Evolutionary conservation across 2,113 vertebrate genomes (phyloP), one percentile per base, ranked within the genome.

Genomic region (Lutjanus erythropterus): DNA sequence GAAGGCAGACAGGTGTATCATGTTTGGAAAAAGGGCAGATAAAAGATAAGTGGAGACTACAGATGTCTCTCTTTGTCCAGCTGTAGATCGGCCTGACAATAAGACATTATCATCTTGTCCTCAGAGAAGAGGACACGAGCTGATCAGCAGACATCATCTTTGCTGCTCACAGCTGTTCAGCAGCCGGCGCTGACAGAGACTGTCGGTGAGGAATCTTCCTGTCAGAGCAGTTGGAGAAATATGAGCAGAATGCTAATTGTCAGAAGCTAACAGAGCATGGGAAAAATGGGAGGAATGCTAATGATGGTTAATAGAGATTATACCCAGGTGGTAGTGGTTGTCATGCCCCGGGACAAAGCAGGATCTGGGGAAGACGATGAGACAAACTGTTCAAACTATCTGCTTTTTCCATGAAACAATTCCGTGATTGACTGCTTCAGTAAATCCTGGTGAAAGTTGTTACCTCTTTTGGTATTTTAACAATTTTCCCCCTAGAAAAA

Each of bases 211-310:
- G 85, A 83, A 82, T 80, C 86, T 8, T 76, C 65, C 83, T 66
- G 72, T 82, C 85, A 61, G 69, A 56, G 55, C 59, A 49, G 9
- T 4, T 2, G 21, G 19, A 78, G 15, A 80, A 80, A 60, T 27
- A 86, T 79, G 81, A 88, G 72, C 76, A 88, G 75, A 85, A 90
- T 79, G 78, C 80, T 85, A 85, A 84, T 82, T 70, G 81, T 67
- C 76, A 9, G 46, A 65, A 71, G 78, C 81, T 76, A 85, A 68
- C 65, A 0, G 76, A 66, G 76, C 79, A 77, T 80, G 80, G 59
- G 88, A 91, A 88, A 49, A 53, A 93, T 85, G 89, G 47, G 18
- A 85, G 81, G 89, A 92, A 93, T 93, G 91, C 78, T 89, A 85
- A 90, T 75, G 80, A 80, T 75, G 52, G 60, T 47, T 80, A 84